Evolutionary conservation across 2,113 vertebrate genomes (phyloP).

Genomic region (Microcebus tavaratra): DNA sequence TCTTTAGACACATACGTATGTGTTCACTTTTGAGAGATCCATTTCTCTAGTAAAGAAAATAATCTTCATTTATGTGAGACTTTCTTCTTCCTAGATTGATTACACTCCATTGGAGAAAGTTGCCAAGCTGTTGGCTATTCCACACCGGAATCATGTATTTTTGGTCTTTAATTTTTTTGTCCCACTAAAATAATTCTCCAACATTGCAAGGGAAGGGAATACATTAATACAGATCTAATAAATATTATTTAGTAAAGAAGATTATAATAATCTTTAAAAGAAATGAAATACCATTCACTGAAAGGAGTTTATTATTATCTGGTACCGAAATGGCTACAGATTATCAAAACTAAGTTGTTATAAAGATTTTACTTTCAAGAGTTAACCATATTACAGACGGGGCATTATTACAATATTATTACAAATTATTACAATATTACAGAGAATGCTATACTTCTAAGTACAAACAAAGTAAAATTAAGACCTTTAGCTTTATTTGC

Average conservation of each 20-base stretch:
- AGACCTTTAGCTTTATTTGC: neutral
- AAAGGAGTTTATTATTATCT: slow-evolving; percentile 9
- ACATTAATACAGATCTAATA: neutral
- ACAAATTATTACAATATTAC: neutral
- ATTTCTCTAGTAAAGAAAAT: slow-evolving; percentile 18
- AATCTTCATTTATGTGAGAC: neutral
- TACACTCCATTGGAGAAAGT: neutral
- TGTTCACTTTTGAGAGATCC: neutral
- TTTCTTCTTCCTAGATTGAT: neutral
- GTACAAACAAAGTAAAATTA: slow-evolving; percentile 22
- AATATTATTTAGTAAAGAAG: slow-evolving; percentile 36
- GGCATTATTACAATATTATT: no score
- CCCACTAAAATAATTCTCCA: neutral
- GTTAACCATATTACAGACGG: neutral
- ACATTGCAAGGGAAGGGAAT: slow-evolving; percentile 2
- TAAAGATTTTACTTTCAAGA: slow-evolving; percentile 40
- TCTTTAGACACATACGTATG: neutral
- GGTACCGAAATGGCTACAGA: neutral
- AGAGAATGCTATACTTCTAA: neutral
- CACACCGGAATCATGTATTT: neutral
- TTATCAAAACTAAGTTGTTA: neutral
- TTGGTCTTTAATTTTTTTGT: neutral
- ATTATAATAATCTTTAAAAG: slow-evolving; percentile 35
- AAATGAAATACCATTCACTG: slow-evolving; percentile 3
- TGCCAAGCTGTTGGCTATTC: neutral